Base-by-base conservation (phyloP, 2,797 vertebrate genomes). In the Enteromius mattozi region DNA sequence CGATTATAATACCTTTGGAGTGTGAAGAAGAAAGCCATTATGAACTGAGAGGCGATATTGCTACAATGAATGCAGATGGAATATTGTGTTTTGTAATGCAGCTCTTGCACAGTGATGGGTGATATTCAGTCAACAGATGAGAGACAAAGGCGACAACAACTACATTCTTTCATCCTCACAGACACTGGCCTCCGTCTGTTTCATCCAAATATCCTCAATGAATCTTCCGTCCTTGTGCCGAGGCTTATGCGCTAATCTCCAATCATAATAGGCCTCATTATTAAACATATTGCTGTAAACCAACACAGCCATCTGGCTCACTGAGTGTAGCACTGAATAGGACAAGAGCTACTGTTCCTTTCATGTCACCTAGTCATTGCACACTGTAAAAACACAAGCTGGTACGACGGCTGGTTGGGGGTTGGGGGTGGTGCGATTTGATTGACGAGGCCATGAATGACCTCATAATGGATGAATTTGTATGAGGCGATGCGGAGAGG, bases 401-500 rank as follows among this genome's bases (percentile, higher is more conserved):
- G 82, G 51, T 72, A 78, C 3, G 33, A 42, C 5, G 7, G 69
- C 70, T 68, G 65, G 30, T 40, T 76, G 70, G 69, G 54, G 69
- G 79, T 24, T 72, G 79, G 81, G 68, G 71, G 45, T 56, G 24
- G 74, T 75, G 33, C 17, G 24, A 16, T 71, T 86, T 89, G 87
- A 74, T 86, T 83, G 85, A 87, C 51, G 75, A 68, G 86, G 65
- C 66, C 84, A 85, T 51, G 77, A 86, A 78, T 86, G 86, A 88
- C 86, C 86, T 86, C 84, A 85, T 85, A 85, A 85, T 83, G 80
- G 80, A 78, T 86, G 82, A 81, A 89, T 89, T 88, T 89, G 87
- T 86, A 84, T 71, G 84, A 87, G 84, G 77, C 75, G 78, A 85
- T 86, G 81, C 84, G 81, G 65, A 81, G 80, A 59, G 51, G 85